Evolutionary conservation across 92 coral and sea anemone species (phyloP), one percentile per base, ranked within the genome.

Genomic region (Zoanthus sansibaricus): DNA sequence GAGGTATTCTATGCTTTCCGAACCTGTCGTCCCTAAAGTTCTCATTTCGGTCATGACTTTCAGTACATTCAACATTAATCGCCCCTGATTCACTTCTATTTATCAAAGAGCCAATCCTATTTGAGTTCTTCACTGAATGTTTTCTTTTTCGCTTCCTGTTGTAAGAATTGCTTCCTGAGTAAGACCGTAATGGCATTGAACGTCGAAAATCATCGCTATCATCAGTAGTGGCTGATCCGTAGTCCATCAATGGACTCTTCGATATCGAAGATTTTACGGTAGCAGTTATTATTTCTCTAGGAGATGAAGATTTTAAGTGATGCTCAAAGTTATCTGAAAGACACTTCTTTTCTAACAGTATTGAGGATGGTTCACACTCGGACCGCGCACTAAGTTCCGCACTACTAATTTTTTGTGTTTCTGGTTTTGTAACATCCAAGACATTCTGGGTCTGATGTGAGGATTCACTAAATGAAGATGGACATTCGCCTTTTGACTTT

Each of bases 181-280:
- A 67, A 46, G 10, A 10, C 25, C 85, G 75, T 15, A 67, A 5
- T 2, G 62, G 56, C 47, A 66, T 80, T 4, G 75, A 44, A 47
- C 55, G 5, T 47, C 46, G 74, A 46, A 80, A 80, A 42, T 80
- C 85, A 12, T 80, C 64, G 21, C 74, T n/a, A 47, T 80, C 85
- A 2, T 66, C 74, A 44, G 0, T 49, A 78, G 30, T 66, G 12
- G 20, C 10, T 16, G 46, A 59, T 32, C 71, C 48, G 20, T 62
- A 11, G 0, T 18, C 75, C 25, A 45, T 7, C 18, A 20, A 12
- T 12, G 75, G 62, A 80, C 20, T 64, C 25, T 58, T 51, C 6
- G 64, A 4, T 9, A 14, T 13, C 1, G 66, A 17, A 30, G 82
- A 58, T 16, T 76, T 76, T 7, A 20, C 56, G 12, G 72, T n/a